Evolutionary conservation across 2,797 vertebrate genomes (phyloP).

Genomic region (Argentina silus): DNA sequence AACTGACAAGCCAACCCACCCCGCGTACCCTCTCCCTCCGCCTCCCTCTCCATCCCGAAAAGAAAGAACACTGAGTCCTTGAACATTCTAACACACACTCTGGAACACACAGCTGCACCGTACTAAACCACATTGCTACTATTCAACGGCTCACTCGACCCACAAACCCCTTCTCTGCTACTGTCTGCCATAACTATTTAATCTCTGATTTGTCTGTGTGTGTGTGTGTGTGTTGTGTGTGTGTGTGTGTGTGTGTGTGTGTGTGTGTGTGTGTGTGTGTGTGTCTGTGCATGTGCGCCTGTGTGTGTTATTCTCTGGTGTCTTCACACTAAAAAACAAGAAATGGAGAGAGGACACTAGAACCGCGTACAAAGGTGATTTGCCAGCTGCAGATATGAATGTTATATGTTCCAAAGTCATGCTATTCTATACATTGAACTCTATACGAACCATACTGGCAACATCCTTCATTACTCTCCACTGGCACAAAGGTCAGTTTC

Average conservation of each 20-base stretch:
- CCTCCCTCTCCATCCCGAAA: background rate
- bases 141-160: background rate
- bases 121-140: background rate
- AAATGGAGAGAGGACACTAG: background rate
- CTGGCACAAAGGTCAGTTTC: background rate
- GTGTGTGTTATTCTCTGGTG: background rate
- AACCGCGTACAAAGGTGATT: no score
- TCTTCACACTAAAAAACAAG: conserved; percentile 10
- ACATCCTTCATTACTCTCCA: background rate
- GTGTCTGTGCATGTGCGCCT: no score
- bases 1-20: background rate
- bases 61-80: conserved; percentile 11
- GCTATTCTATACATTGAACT: background rate
- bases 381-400: background rate
- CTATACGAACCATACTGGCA: background rate
- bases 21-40: background rate
- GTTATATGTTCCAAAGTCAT: no score
- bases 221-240: conserved; percentile 3
- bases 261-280: background rate
- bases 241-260: background rate
- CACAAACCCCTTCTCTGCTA: background rate
- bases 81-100: background rate
- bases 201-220: background rate
- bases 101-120: background rate
- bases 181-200: background rate